A percentile compares a stretch with the other conserved stretches of the same genome.
Conservation (phyloP, 2,113 vertebrate genomes). For the Camarhynchus parvulus region DNA sequence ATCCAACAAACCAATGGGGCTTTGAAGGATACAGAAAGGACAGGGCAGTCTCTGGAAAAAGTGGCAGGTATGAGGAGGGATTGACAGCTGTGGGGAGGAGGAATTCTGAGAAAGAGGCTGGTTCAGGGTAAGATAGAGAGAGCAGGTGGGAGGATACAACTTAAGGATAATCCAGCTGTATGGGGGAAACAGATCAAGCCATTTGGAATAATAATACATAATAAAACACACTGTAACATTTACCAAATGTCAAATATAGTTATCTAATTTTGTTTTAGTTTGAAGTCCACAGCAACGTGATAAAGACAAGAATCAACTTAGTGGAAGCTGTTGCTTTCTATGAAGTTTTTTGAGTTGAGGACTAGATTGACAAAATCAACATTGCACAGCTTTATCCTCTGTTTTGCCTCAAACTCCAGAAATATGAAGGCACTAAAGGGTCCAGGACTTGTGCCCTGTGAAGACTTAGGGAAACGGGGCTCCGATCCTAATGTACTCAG, state of each 20-base stretch:
- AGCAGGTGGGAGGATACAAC: background rate
- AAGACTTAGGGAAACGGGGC: rapidly evolving
- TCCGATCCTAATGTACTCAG: background rate
- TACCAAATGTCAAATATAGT: background rate
- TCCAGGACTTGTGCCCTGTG: rapidly evolving
- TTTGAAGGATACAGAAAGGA: background rate
- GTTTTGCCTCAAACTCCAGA: background rate
- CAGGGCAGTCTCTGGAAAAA: background rate
- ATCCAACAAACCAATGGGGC: background rate
- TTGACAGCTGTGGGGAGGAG: background rate
- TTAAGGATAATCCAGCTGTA: background rate
- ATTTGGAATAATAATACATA: background rate
- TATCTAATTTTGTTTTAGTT: background rate
- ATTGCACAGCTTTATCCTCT: background rate
- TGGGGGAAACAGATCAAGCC: background rate
- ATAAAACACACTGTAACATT: background rate
- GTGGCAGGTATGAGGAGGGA: background rate
- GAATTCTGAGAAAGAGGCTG: background rate
- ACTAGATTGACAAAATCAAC: background rate
- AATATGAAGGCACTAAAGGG: background rate
- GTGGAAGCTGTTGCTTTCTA: background rate
- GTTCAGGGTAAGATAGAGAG: background rate
- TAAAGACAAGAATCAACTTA: background rate
- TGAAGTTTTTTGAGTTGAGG: background rate
- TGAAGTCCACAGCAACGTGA: background rate